Conservation (phyloP, 2,888 invertebrate genomes). For the Thereva unica region DNA sequence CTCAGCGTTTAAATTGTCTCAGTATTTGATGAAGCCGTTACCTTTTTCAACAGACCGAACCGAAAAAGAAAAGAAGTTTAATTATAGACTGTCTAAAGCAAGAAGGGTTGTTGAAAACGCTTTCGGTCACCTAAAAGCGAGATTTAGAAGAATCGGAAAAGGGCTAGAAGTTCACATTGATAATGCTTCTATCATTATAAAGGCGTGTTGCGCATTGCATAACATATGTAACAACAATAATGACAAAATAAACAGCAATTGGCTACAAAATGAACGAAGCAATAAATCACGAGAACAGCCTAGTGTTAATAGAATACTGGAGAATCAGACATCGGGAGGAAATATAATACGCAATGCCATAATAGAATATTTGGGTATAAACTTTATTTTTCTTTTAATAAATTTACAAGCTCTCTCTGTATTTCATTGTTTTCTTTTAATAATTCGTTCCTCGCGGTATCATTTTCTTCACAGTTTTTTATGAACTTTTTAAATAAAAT, state of each 20-base stretch:
- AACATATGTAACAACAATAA: not conserved
- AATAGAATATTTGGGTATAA: not conserved
- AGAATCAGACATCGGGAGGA: not conserved
- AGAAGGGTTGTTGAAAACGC: constrained; percentile 13
- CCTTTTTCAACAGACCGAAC: not conserved
- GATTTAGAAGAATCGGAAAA: constrained; percentile 3
- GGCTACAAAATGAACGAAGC: not conserved
- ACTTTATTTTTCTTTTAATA: not conserved
- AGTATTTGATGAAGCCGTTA: not conserved
- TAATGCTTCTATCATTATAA: constrained; percentile 6
- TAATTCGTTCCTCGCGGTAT: too few relatives aligned
- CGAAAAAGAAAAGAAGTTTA: not conserved
- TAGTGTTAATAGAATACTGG: not conserved
- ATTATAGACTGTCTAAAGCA: not conserved
- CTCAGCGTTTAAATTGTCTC: not conserved
- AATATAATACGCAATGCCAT: not conserved
- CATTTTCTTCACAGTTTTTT: too few relatives aligned
- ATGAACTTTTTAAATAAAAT: too few relatives aligned
- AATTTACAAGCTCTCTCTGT: not conserved
- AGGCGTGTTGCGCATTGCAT: constrained; percentile 14
- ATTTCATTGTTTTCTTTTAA: not conserved
- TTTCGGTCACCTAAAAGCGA: constrained; percentile 7
- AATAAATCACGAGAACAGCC: not conserved
- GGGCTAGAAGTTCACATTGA: not conserved
- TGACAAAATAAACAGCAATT: not conserved